These are phyloP conservation scores for Amphilophus citrinellus DNA, from an alignment of 2,113 vertebrate genomes.

Conservation along the genomic window DNA sequence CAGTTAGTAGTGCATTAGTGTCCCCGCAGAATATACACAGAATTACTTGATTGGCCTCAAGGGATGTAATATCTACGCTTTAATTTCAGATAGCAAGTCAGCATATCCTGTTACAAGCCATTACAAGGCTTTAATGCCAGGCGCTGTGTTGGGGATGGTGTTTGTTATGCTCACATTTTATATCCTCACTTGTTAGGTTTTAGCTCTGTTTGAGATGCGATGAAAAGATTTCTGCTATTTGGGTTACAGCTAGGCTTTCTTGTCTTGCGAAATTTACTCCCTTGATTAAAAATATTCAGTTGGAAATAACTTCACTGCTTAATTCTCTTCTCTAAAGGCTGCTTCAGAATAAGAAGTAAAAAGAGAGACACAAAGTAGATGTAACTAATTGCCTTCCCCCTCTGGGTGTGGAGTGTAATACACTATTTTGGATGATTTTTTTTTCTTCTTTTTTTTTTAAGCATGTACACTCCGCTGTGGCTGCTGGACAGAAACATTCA, in stretches of 20 bases:
- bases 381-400: constrained; percentile 24
- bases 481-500: constrained; percentile 43
- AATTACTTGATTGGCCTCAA: constrained; percentile 71
- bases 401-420: not conserved
- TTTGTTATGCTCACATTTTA: constrained; percentile 63
- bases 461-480: not conserved
- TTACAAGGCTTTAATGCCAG: constrained; percentile 70
- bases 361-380: constrained; percentile 21
- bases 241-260: constrained; percentile 25
- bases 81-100: constrained; percentile 72
- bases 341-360: not conserved
- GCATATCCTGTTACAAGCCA: constrained; percentile 75
- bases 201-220: constrained; percentile 37
- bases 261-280: constrained; percentile 41
- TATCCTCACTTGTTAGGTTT: constrained; percentile 35
- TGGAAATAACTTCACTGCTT: constrained; percentile 25
- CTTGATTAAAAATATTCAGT: constrained; percentile 31
- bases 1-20: constrained; percentile 33
- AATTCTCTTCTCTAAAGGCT: not conserved
- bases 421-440: constrained; percentile 19
- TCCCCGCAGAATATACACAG: constrained; percentile 61
- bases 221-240: constrained; percentile 53
- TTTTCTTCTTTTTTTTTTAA: not conserved
- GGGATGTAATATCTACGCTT: constrained; percentile 70
- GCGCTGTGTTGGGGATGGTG: constrained; percentile 35